Percentiles rank a stretch among this genome's conserved stretches.
phyloP scores from a whole-genome alignment of 2,797 vertebrate species.

The Triplophysa bombifrons region DNA sequence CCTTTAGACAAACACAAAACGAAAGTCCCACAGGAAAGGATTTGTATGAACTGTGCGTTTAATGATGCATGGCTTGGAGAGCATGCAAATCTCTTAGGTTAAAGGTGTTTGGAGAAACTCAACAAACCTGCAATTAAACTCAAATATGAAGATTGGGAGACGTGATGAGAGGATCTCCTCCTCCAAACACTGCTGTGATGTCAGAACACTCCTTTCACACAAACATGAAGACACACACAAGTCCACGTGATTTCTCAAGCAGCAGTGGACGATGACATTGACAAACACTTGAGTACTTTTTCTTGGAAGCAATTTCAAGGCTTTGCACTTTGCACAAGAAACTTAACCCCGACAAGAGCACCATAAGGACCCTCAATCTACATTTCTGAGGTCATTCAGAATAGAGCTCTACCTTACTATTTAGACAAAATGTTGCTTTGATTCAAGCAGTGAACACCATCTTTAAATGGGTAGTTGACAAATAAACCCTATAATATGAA shows the following conservation, averaged over 20 bases:
- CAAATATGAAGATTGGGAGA: slow-evolving; percentile 8
- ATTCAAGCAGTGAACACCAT: background rate
- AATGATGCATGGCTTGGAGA: background rate
- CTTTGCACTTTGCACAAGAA: slow-evolving; percentile 5
- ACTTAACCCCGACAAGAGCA: slow-evolving; percentile 5
- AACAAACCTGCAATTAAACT: slow-evolving; percentile 14
- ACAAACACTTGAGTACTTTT: slow-evolving; percentile 1
- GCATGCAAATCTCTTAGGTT: background rate
- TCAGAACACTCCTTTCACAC: slow-evolving; percentile 20
- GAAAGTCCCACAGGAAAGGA: background rate
- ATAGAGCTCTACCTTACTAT: background rate
- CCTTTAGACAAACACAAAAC: background rate
- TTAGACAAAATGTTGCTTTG: background rate
- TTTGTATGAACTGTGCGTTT: background rate
- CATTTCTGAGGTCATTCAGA: too few relatives aligned
- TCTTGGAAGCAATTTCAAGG: background rate
- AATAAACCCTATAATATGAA: too few relatives aligned
- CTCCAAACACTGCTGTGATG: slow-evolving; percentile 32
- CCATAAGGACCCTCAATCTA: background rate
- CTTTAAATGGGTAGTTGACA: too few relatives aligned
- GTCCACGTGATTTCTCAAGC: background rate
- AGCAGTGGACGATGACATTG: background rate
- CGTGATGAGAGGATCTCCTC: slow-evolving; percentile 29
- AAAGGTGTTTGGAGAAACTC: slow-evolving; percentile 4
- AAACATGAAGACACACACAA: slow-evolving; percentile 16